phyloP scores from a whole-genome alignment of 2,113 vertebrate species.

The Gopherus flavomarginatus region DNA sequence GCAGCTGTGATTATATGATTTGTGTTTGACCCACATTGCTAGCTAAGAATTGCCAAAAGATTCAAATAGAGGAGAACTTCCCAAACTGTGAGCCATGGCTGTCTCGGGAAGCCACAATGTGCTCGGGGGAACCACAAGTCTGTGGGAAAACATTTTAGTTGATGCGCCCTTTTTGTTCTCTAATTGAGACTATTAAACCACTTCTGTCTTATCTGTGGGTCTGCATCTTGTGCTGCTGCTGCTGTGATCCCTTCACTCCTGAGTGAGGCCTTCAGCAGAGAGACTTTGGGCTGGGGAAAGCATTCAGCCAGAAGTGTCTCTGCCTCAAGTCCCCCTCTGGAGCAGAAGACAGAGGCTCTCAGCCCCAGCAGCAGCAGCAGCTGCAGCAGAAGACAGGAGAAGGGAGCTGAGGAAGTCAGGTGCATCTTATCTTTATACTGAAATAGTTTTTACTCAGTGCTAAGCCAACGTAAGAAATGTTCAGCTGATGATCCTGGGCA shows the following conservation, averaged over 20 bases:
- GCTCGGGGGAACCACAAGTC: no score
- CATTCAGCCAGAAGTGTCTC: background rate
- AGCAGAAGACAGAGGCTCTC: background rate
- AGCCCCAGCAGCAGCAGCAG: background rate
- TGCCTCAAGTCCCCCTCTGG: background rate
- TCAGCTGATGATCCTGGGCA: background rate
- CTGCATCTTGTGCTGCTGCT: background rate
- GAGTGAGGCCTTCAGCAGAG: background rate
- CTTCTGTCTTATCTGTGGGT: background rate
- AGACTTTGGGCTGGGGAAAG: background rate
- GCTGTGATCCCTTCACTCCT: background rate
- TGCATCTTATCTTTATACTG: background rate
- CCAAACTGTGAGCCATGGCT: background rate
- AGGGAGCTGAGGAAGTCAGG: background rate
- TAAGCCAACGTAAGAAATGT: background rate
- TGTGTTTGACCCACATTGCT: slow-evolving; percentile 51
- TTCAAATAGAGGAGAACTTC: slow-evolving; percentile 38
- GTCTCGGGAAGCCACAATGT: background rate
- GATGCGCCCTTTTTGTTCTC: background rate
- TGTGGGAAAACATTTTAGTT: background rate
- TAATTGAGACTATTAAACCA: background rate
- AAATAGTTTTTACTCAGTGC: background rate
- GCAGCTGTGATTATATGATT: slow-evolving; percentile 56
- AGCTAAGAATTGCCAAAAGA: slow-evolving; percentile 53
- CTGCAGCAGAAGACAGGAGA: background rate